These are phyloP conservation scores for Aphidius colemani DNA, from an alignment of 2,888 invertebrate species.

Conservation along the genomic window DNA sequence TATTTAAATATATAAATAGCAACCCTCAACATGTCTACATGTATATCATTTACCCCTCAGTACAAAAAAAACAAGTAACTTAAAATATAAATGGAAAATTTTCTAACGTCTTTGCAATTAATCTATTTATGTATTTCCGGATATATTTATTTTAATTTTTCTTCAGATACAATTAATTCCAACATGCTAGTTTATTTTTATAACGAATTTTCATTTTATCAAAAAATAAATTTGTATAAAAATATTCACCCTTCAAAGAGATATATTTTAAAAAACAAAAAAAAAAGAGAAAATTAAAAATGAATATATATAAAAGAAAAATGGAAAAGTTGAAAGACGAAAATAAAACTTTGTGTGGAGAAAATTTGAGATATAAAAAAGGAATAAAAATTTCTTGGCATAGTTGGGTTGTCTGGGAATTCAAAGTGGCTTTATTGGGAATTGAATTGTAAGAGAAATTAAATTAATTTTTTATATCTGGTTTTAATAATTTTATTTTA, in stretches of 20 bases:
- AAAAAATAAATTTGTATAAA: neutral
- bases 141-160: neutral
- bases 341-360: conserved; percentile 35
- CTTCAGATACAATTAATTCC: neutral
- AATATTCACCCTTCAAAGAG: neutral
- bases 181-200: neutral
- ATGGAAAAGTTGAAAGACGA: conserved; percentile 13
- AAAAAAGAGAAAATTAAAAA: neutral
- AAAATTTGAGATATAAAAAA: conserved; percentile 33
- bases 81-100: neutral
- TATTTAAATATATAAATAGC: conserved; percentile 60
- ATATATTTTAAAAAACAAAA: conserved; percentile 5
- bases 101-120: neutral
- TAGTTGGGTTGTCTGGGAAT: conserved; percentile 37
- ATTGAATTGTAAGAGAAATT: conserved; percentile 41
- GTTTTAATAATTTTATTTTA: conserved; percentile 1
- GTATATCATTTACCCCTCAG: conserved; percentile 57
- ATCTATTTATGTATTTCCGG: neutral
- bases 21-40: conserved; percentile 52
- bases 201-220: neutral
- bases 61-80: neutral
- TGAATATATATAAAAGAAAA: neutral
- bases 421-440: conserved; percentile 35
- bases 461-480: conserved; percentile 41
- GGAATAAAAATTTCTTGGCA: conserved; percentile 18